These are phyloP conservation scores for Silurus aristotelis DNA, from an alignment of 2,797 vertebrate genomes.

Conservation along the genomic window DNA sequence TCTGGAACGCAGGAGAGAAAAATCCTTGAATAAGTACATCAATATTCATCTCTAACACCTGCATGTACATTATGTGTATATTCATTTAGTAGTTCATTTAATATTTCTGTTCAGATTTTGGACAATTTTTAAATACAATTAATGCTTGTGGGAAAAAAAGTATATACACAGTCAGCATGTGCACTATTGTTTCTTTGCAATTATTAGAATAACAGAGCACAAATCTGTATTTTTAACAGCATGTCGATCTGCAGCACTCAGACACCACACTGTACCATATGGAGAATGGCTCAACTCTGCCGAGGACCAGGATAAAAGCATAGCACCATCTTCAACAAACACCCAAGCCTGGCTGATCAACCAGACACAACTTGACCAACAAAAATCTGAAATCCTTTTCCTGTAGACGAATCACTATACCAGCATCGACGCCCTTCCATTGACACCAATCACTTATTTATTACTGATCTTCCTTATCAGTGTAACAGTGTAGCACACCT, in stretches of 20 bases:
- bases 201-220: conserved; percentile 20
- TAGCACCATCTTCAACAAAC: not conserved
- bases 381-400: not conserved
- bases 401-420: not conserved
- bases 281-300: conserved; percentile 1
- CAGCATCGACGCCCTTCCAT: not conserved
- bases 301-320: not conserved
- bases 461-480: not conserved
- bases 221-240: conserved; percentile 32
- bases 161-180: not conserved
- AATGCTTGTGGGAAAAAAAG: not conserved
- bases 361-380: not conserved
- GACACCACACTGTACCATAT: not conserved
- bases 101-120: not conserved
- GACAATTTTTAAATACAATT: not conserved
- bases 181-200: not conserved
- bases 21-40: conserved; percentile 1
- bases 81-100: not conserved
- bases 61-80: not conserved
- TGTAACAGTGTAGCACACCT: not conserved
- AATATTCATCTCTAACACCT: not conserved
- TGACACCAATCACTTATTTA: not conserved
- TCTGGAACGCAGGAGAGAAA: conserved; percentile 56
- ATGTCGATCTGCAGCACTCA: not conserved
- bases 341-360: no score